Percentiles rank a stretch among this genome's conserved stretches.
phyloP scores from a whole-genome alignment of 2,888 invertebrate genomes.

The Therioaphis trifolii region DNA sequence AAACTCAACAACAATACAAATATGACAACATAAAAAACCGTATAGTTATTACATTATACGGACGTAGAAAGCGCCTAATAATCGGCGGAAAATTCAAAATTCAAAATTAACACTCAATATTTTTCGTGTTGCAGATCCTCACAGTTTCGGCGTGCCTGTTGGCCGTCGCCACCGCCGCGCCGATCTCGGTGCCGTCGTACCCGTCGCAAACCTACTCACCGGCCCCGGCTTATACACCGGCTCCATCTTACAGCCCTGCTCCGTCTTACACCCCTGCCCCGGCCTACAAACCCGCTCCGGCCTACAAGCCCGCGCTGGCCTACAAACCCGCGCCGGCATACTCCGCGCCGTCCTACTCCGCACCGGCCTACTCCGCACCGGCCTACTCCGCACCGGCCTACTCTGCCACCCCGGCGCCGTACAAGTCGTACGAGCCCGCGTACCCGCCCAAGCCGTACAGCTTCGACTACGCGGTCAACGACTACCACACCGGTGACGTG shows the following conservation, averaged over 20 bases:
- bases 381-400: constrained; percentile 27
- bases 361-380: neutral
- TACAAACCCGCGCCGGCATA: constrained; percentile 37
- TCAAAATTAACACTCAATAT: no score
- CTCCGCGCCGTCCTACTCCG: neutral
- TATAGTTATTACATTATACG: no score
- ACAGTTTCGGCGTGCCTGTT: constrained; percentile 44
- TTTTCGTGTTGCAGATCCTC: constrained; percentile 12
- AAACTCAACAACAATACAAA: no score
- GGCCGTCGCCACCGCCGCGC: neutral
- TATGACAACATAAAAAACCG: no score
- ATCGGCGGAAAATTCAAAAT: no score
- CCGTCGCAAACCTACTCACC: constrained; percentile 8
- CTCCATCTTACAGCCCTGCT: constrained; percentile 27
- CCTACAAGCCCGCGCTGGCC: neutral
- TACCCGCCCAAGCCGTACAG: constrained; percentile 65
- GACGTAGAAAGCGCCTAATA: no score
- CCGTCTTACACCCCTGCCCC: constrained; percentile 29
- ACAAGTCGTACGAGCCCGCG: constrained; percentile 56
- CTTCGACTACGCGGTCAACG: constrained; percentile 65
- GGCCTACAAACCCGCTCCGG: constrained; percentile 35
- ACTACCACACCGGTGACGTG: constrained; percentile 65
- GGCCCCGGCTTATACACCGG: constrained; percentile 37
- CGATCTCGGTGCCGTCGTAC: constrained; percentile 50
- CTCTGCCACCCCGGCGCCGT: constrained; percentile 18